Percentiles rank a stretch among this genome's conserved stretches.
Evolutionary conservation across 2,113 vertebrate genomes (phyloP).

Genomic region (Cephalopterus ornatus): DNA sequence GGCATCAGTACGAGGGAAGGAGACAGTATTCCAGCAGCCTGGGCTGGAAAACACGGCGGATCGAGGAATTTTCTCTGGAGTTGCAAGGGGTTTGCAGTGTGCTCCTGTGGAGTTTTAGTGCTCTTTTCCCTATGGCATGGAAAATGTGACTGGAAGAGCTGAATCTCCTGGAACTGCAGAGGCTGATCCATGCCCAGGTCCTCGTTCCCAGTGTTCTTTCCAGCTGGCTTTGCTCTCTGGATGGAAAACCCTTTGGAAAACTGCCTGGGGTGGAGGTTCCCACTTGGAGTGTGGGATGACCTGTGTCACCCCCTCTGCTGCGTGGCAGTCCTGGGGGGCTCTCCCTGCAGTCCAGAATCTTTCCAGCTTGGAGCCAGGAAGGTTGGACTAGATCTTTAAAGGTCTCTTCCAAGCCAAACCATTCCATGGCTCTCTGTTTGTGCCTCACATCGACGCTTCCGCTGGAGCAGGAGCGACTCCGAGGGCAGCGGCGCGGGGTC

Average conservation of each 20-base stretch:
- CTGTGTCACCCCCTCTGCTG: neutral
- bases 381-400: neutral
- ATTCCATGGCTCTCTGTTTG: neutral
- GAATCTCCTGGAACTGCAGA: neutral
- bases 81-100: fast-evolving
- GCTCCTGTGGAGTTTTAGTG: neutral
- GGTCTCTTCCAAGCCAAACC: neutral
- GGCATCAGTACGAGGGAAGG: neutral
- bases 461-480: neutral
- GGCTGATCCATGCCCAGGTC: neutral
- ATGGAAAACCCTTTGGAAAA: neutral
- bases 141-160: neutral
- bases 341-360: neutral
- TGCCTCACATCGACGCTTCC: neutral
- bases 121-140: neutral
- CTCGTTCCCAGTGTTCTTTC: neutral
- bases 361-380: neutral
- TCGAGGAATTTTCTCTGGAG: neutral
- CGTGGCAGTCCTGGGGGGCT: fast-evolving
- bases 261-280: neutral
- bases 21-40: neutral
- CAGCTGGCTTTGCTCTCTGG: neutral
- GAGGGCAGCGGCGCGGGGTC: neutral
- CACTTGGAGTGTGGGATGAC: neutral
- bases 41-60: neutral